A percentile compares a stretch with the other conserved stretches of the same genome.
These are phyloP conservation scores for Etheostoma cragini DNA, from an alignment of 2,113 vertebrate genomes.

Conservation along the genomic window DNA sequence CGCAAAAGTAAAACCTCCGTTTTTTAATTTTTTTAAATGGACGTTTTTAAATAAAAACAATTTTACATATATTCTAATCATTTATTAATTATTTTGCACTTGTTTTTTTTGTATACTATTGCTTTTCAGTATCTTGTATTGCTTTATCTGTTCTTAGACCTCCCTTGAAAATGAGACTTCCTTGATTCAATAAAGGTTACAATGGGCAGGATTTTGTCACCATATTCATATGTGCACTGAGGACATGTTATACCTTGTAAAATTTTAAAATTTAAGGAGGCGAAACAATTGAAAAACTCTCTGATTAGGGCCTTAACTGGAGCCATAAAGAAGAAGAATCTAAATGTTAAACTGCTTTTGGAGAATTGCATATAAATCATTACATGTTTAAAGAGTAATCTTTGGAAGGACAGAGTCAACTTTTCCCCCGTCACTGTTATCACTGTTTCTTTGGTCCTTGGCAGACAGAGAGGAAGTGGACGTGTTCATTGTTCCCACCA, in stretches of 20 bases:
- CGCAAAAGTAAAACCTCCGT: background rate
- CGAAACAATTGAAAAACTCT: background rate
- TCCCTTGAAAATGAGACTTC: background rate
- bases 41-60: background rate
- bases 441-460: slow-evolving; percentile 59
- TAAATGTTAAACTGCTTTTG: background rate
- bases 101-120: background rate
- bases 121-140: background rate
- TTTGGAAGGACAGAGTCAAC: slow-evolving; percentile 34
- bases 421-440: slow-evolving; percentile 52
- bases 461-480: slow-evolving; percentile 62
- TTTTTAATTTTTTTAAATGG: background rate
- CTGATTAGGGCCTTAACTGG: background rate
- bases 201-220: background rate
- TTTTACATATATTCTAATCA: background rate
- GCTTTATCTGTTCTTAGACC: background rate
- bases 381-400: slow-evolving; percentile 3
- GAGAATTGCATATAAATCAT: slow-evolving; percentile 15
- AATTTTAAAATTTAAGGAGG: background rate
- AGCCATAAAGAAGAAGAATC: background rate
- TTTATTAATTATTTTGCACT: background rate
- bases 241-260: background rate
- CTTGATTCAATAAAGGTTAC: background rate
- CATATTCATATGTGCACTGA: background rate
- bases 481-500: slow-evolving; percentile 68